Evolutionary conservation across 2,797 vertebrate species (phyloP).

Genomic region (Choloepus didactylus): DNA sequence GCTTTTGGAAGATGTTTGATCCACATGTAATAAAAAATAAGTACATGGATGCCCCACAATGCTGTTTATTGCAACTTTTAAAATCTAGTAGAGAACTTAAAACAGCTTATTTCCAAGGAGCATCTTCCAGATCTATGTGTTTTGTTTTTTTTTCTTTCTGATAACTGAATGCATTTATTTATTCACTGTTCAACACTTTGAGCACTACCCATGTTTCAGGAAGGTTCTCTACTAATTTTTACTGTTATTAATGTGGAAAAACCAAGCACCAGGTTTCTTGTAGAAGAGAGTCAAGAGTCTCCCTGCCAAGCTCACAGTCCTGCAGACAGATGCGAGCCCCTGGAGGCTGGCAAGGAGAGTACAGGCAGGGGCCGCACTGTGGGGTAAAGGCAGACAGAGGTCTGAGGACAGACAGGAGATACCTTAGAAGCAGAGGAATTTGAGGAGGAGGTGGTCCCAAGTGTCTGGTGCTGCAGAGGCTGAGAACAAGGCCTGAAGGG

Average conservation of each 20-base stretch:
- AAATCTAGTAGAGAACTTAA: conserved; percentile 26
- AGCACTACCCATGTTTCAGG: background rate
- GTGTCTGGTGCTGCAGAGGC: background rate
- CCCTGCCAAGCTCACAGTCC: background rate
- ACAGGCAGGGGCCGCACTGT: background rate
- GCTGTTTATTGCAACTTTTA: conserved; percentile 58
- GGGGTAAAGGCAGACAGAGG: background rate
- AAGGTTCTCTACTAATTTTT: background rate
- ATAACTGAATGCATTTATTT: background rate
- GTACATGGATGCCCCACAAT: background rate
- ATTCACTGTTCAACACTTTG: background rate
- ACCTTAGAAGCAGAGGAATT: background rate
- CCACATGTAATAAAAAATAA: background rate
- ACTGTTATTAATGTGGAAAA: background rate
- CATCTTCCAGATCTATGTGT: background rate
- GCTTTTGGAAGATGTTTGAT: conserved; percentile 68
- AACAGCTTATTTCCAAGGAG: conserved; percentile 13
- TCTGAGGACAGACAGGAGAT: background rate
- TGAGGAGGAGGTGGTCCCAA: background rate
- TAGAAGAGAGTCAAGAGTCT: background rate
- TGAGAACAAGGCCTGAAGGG: background rate
- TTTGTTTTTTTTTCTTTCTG: background rate
- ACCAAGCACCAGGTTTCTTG: background rate
- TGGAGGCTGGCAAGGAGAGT: background rate
- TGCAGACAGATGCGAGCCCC: too few relatives aligned